Base-by-base conservation (phyloP, 2,888 invertebrate species). In the Plebejus anna region DNA sequence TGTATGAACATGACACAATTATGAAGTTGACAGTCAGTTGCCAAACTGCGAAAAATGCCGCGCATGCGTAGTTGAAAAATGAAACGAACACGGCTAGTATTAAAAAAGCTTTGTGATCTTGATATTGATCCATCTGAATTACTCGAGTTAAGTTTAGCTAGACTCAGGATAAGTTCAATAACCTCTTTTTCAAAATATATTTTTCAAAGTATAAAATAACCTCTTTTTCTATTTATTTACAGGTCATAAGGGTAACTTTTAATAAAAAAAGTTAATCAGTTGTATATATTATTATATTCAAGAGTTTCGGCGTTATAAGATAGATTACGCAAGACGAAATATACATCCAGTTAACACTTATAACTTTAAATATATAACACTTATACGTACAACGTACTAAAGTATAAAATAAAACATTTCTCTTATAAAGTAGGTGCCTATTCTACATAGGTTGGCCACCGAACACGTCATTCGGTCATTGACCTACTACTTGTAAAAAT, bases 291-390 rank as follows among this genome's bases (percentile, higher is more conserved):
- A 42, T 47, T 51, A 51, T 72, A 72, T 72, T 72, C 22, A 72
- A 42, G 72, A 72, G 6, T 72, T 38, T 28, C 61, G 47, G 72
- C 72, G 47, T 51, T 72, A 72, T 47, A 72, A 42, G 72, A 22
- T 47, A 85, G 80, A 82, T 83, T 11, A 28, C 11, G 22, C 28
- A 22, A 61, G 61, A 61, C 22, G 22, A 59, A 55, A 84, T 82
- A 84, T 70, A 79, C 76, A 71, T 71, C 77, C 77, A 84, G 78
- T 79, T 79, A 78, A 82, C 83, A 82, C 80, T 85, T 85, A 87
- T 88, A 82, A 88, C 87, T 86, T 85, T 83, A 83, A 79, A 80
- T 83, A 84, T 81, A 82, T 85, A 84, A 85, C 83, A 83, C 83
- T 83, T 82, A 80, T 61, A 61, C 28, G 61, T 28, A 78, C 79